These are phyloP conservation scores for Lampropteryx suffumata DNA, from an alignment of 2,888 invertebrate genomes.

Conservation along the genomic window DNA sequence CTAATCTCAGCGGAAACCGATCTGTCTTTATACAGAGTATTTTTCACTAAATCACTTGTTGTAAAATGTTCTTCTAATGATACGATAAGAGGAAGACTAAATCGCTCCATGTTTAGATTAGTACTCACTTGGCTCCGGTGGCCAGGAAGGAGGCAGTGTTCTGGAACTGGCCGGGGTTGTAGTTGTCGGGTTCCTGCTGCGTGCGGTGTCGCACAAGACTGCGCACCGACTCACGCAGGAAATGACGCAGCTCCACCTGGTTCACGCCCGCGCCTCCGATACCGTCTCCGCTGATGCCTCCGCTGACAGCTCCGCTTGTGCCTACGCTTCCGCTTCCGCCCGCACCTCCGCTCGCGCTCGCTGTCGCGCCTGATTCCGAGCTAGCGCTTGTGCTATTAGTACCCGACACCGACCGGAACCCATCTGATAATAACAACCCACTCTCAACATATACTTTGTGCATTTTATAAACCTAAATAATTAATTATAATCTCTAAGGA, in stretches of 20 bases:
- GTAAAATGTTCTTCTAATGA: no score
- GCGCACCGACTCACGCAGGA: slow-evolving; percentile 62
- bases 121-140: slow-evolving; percentile 32
- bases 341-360: slow-evolving; percentile 37
- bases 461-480: no score
- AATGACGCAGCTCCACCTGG: slow-evolving; percentile 42
- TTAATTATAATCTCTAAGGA: no score
- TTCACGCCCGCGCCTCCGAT: slow-evolving; percentile 25
- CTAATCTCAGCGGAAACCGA: no score
- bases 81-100: slow-evolving; percentile 5
- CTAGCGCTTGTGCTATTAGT: no score
- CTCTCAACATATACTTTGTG: no score
- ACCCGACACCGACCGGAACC: no score
- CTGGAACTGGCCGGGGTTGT: slow-evolving; percentile 47
- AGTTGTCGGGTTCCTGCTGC: slow-evolving; percentile 48
- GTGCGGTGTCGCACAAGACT: slow-evolving; percentile 49
- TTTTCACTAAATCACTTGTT: no score
- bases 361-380: no score
- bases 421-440: no score
- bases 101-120: no score
- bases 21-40: no score
- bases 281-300: slow-evolving; percentile 49
- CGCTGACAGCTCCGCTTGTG: slow-evolving; percentile 39
- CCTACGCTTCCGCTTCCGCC: slow-evolving; percentile 26
- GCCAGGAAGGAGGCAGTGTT: slow-evolving; percentile 56